Conservation (phyloP, 2,888 invertebrate species). For the Stenichneumon culpator region DNA sequence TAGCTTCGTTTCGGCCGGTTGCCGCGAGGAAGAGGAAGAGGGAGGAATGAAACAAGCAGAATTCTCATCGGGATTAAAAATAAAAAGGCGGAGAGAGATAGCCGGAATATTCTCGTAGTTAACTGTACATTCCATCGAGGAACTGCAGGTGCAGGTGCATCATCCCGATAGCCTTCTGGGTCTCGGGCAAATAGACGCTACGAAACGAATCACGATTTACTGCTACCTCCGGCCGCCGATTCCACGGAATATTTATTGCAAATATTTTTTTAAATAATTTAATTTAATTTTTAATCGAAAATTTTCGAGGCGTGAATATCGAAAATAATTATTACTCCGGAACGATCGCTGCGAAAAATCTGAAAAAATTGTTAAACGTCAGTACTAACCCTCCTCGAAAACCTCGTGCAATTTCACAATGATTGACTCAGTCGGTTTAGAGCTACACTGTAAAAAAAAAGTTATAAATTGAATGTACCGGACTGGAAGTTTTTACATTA, state of each 20-base stretch:
- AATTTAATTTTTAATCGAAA: background rate
- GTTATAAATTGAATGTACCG: too few relatives aligned
- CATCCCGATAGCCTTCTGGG: constrained; percentile 14
- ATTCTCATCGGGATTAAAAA: background rate
- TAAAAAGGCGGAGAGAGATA: constrained; percentile 6
- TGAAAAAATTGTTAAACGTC: too few relatives aligned
- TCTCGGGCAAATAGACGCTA: constrained; percentile 2
- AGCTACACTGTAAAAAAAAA: too few relatives aligned
- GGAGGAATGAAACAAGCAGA: constrained; percentile 5
- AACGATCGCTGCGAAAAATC: too few relatives aligned
- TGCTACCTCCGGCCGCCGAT: background rate
- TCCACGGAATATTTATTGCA: background rate
- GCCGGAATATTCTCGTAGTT: constrained; percentile 30
- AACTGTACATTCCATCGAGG: constrained; percentile 38
- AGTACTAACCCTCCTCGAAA: too few relatives aligned
- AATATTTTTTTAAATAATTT: background rate
- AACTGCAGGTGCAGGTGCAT: constrained; percentile 28
- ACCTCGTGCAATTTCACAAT: too few relatives aligned
- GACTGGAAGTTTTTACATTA: too few relatives aligned
- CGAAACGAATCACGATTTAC: constrained; percentile 20
- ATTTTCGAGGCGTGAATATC: background rate
- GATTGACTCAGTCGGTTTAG: too few relatives aligned
- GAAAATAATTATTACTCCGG: too few relatives aligned
- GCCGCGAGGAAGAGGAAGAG: constrained; percentile 9
- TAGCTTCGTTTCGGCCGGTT: constrained; percentile 17